A percentile compares a stretch with the other conserved stretches of the same genome.
These are phyloP conservation scores for Saiga tatarica DNA, from an alignment of 2,113 vertebrate genomes.

Conservation along the genomic window DNA sequence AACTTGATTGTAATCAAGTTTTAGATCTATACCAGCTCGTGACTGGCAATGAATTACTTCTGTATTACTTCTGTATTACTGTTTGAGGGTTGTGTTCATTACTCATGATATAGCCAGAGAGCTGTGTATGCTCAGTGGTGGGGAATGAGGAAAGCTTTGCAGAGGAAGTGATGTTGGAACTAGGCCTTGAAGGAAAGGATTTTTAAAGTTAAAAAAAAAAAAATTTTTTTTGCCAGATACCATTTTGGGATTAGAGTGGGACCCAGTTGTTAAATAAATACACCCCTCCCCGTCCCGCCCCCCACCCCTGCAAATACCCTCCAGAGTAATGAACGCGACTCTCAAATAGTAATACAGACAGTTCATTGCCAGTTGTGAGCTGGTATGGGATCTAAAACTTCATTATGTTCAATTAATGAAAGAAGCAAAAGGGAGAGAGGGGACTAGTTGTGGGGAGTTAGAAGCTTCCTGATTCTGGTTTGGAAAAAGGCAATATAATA, in stretches of 20 bases:
- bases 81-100: not conserved
- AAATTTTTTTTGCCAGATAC: not conserved
- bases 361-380: not conserved
- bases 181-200: not conserved
- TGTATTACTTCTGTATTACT: not conserved
- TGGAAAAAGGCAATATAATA: not conserved
- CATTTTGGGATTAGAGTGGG: not conserved
- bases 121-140: not conserved
- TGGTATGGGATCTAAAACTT: not conserved
- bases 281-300: fast-evolving
- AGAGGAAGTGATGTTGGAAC: not conserved
- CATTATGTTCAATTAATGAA: not conserved
- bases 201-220: not conserved
- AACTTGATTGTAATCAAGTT: not conserved
- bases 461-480: not conserved
- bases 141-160: not conserved
- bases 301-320: not conserved
- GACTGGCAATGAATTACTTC: not conserved
- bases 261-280: not conserved
- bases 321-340: not conserved
- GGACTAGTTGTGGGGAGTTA: not conserved
- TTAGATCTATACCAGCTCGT: not conserved
- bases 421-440: not conserved
- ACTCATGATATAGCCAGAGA: not conserved
- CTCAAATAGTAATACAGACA: not conserved